These are phyloP conservation scores for Drosophila mimetica DNA, from an alignment of 2,888 invertebrate species.

Conservation along the genomic window DNA sequence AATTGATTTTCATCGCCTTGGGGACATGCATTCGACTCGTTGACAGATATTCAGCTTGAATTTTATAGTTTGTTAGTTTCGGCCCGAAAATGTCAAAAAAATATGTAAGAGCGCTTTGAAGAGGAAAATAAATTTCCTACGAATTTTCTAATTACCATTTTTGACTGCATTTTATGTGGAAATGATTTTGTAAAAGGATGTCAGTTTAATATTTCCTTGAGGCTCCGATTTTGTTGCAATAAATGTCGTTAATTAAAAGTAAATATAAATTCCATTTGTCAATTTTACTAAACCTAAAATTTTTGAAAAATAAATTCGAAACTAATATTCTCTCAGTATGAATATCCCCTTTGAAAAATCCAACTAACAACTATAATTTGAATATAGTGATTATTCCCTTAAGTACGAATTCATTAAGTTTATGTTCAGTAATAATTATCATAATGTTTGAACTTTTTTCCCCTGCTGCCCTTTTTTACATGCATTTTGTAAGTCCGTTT, in stretches of 20 bases:
- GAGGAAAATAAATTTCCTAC: background rate
- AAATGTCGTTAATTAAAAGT: no score
- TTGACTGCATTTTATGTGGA: no score
- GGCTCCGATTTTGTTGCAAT: background rate
- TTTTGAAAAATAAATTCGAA: no score
- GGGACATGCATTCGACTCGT: slow-evolving; percentile 54
- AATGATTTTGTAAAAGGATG: background rate
- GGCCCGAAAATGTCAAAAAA: slow-evolving; percentile 9
- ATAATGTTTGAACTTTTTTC: background rate
- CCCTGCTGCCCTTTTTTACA: background rate
- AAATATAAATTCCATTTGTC: no score
- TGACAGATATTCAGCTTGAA: slow-evolving; percentile 31
- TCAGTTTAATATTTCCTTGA: background rate
- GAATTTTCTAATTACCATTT: slow-evolving; percentile 3
- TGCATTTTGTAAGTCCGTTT: background rate
- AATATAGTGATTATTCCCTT: background rate
- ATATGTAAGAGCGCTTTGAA: background rate
- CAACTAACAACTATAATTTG: background rate
- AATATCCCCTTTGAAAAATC: background rate
- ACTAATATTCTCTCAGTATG: no score
- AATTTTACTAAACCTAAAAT: no score
- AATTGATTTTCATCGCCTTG: slow-evolving; percentile 74
- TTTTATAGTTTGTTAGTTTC: slow-evolving; percentile 18
- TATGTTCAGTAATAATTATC: background rate
- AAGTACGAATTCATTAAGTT: slow-evolving; percentile 1